Evolutionary conservation across 2,888 invertebrate genomes (phyloP).

Genomic region (Trissolcus brochymenae): DNA sequence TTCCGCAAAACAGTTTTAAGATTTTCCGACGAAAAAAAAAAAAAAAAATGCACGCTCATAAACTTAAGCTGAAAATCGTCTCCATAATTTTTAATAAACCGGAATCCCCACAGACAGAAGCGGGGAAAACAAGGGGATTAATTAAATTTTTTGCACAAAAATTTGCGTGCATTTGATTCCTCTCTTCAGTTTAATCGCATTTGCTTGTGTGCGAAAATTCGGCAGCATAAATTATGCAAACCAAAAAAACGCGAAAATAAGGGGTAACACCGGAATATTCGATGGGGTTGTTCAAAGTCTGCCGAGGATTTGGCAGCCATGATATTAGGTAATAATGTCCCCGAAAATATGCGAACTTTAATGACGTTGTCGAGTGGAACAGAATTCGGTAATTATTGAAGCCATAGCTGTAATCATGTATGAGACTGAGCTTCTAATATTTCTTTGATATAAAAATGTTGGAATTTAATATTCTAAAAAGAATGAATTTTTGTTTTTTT

Average conservation of each 20-base stretch:
- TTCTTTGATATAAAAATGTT: no score
- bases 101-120: no score
- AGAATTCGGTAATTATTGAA: slow-evolving; percentile 28
- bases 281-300: slow-evolving; percentile 17
- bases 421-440: background rate
- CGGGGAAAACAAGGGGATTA: no score
- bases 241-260: slow-evolving; percentile 11
- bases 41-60: no score
- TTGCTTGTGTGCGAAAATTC: background rate
- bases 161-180: background rate
- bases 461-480: slow-evolving; percentile 3
- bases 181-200: background rate
- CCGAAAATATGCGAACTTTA: slow-evolving; percentile 45
- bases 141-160: no score
- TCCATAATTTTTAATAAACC: no score
- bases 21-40: no score
- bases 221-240: slow-evolving; percentile 24
- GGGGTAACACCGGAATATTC: slow-evolving; percentile 3
- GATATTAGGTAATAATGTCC: slow-evolving; percentile 16
- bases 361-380: slow-evolving; percentile 26
- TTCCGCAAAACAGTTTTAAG: no score
- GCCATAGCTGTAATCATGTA: slow-evolving; percentile 22
- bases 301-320: slow-evolving; percentile 13
- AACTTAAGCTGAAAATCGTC: no score
- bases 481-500: no score